Percentiles rank a stretch among this genome's conserved stretches.
Conservation (phyloP, 1,140 invertebrate genomes). For the Myzus persicae region DNA sequence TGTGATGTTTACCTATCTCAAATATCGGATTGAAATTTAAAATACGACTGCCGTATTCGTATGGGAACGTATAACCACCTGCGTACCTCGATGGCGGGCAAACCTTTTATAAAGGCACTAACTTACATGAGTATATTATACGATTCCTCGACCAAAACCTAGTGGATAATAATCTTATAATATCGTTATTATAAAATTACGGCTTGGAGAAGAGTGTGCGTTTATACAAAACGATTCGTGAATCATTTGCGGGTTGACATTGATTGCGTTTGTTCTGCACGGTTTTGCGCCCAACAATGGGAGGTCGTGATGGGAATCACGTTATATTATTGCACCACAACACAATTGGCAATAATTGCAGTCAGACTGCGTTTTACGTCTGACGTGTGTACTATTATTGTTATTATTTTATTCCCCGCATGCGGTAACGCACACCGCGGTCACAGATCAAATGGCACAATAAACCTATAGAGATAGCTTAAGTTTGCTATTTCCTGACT, state of each 20-base stretch:
- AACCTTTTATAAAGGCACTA: background rate
- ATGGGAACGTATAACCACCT: background rate
- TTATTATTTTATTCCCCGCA: background rate
- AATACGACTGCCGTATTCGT: background rate
- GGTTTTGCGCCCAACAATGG: background rate
- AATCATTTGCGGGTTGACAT: conserved; percentile 26
- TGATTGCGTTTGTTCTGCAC: conserved; percentile 33
- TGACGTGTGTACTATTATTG: background rate
- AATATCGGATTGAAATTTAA: background rate
- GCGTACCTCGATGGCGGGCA: background rate
- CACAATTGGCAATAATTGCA: conserved; percentile 28
- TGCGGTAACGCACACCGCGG: background rate
- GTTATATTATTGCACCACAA: conserved; percentile 9
- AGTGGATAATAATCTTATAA: background rate
- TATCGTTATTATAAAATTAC: background rate
- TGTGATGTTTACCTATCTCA: background rate
- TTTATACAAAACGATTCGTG: conserved; percentile 23
- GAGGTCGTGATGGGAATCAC: conserved; percentile 53
- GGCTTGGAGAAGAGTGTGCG: background rate
- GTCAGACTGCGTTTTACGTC: background rate
- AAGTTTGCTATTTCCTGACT: background rate
- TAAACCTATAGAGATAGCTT: background rate
- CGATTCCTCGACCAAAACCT: background rate
- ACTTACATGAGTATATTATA: background rate
- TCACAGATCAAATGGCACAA: background rate